These are phyloP conservation scores for Hemiscyllium ocellatum DNA, from an alignment of 2,113 vertebrate species.

Conservation along the genomic window DNA sequence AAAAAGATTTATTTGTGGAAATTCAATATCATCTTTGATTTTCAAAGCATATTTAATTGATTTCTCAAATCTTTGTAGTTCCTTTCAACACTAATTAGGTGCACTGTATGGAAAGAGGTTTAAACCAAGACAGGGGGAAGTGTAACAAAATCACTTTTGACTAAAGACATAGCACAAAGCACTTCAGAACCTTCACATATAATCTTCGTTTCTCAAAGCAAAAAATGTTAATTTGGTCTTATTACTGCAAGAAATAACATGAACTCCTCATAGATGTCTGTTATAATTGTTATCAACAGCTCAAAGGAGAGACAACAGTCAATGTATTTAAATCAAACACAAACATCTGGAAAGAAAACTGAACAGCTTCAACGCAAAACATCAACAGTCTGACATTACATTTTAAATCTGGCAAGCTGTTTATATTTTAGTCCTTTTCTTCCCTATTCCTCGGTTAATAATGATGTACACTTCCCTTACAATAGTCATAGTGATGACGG, in stretches of 20 bases:
- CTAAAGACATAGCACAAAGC: not conserved
- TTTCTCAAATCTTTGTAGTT: no score
- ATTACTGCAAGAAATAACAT: conserved; percentile 14
- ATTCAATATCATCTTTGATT: not conserved
- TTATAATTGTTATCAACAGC: not conserved
- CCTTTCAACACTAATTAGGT: not conserved
- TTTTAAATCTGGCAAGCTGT: not conserved
- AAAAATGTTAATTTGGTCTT: not conserved
- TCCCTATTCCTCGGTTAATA: not conserved
- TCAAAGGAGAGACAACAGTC: conserved; percentile 1
- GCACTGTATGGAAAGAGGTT: not conserved
- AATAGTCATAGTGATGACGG: not conserved
- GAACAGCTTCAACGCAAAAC: not conserved
- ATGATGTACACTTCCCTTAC: not conserved
- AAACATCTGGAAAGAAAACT: conserved; percentile 25
- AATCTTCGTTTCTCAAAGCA: not conserved
- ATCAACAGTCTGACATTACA: not conserved
- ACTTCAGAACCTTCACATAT: not conserved
- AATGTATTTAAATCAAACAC: not conserved
- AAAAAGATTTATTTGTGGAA: not conserved
- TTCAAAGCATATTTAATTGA: not conserved
- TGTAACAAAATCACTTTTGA: not conserved
- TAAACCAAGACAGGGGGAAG: not conserved
- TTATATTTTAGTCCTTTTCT: not conserved
- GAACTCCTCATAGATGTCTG: not conserved